Conservation (phyloP, 1,140 invertebrate species). For the Caenorhabditis brenneri region DNA sequence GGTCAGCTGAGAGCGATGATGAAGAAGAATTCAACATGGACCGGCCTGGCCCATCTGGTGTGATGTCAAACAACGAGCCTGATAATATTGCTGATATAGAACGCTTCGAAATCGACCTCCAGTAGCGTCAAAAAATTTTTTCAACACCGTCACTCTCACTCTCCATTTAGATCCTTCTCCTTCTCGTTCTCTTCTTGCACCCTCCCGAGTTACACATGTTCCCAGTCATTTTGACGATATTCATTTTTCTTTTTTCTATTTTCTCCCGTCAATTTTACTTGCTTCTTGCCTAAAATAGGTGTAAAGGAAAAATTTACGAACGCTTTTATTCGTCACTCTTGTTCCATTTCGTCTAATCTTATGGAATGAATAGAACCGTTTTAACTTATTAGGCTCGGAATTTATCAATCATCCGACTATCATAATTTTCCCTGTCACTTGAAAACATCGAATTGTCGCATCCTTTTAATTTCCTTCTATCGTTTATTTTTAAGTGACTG, state of each 20-base stretch:
- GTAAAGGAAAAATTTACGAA: neutral
- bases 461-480: neutral
- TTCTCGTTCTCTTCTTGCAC: neutral
- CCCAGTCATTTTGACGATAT: neutral
- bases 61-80: conserved; percentile 7
- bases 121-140: conserved; percentile 1
- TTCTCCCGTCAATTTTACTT: neutral
- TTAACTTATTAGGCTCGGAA: neutral
- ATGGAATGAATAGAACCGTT: neutral
- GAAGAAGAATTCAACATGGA: conserved; percentile 33
- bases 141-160: neutral
- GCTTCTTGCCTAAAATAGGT: conserved; percentile 22
- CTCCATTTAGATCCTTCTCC: neutral
- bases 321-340: neutral
- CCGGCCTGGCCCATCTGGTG: conserved; percentile 15
- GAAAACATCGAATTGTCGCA: neutral
- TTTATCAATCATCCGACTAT: no score
- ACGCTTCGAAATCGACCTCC: neutral
- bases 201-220: conserved; percentile 6
- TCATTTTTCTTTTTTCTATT: neutral
- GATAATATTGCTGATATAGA: neutral
- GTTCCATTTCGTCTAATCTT: neutral
- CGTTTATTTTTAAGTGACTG: neutral
- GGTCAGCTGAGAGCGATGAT: conserved; percentile 10
- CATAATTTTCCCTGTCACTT: neutral